Base-by-base conservation (phyloP, 1,140 invertebrate genomes). In the Zaprionus capensis region DNA sequence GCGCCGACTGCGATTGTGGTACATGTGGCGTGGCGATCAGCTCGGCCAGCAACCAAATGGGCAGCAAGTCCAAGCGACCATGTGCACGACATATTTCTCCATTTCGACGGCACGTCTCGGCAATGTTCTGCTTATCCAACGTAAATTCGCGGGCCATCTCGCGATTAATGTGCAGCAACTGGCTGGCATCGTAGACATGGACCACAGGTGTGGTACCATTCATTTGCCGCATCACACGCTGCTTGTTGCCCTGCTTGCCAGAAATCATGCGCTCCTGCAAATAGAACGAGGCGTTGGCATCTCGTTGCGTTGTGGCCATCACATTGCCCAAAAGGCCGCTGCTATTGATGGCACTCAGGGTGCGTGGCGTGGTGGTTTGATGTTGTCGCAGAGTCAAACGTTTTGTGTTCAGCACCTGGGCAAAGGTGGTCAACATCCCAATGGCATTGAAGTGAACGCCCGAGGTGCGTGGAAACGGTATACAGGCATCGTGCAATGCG, bases 391-490 rank as follows among this genome's bases (percentile, higher is more conserved):
- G 59, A 1, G 82, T 92, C 22, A 96, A 92, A 78, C 96, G 94
- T 78, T 96, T 95, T 2, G 96, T 94, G 81, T 96, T 96, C 12
- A 95, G 94, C 1, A 96, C 96, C 69, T 97, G 95, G 53, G 96
- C 96, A 93, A 99, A 99, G 71, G 96, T 97, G 9, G 98, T 97
- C 28, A 98, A 93, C 26, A 96, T 95, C 79, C 96, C 96, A 31
- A 96, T 96, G 44, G 96, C 96, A 93, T 97, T 98, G 94, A 99
- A 99, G 91, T 96, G 96, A 1, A 97, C 98, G 5, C 98, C 98
- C 14, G 97, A 98, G 1, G 98, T 99, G 64, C 97, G 94, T 1
- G 98, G 98, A 93, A 98, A 99, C 1, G 98, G 98, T 75, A 99
- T 97, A 81, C 96, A 97, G n/a, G 96, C 95, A 90, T 97, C 96